Base-by-base conservation (phyloP, 2,113 vertebrate genomes). In the Amia ocellicauda region DNA sequence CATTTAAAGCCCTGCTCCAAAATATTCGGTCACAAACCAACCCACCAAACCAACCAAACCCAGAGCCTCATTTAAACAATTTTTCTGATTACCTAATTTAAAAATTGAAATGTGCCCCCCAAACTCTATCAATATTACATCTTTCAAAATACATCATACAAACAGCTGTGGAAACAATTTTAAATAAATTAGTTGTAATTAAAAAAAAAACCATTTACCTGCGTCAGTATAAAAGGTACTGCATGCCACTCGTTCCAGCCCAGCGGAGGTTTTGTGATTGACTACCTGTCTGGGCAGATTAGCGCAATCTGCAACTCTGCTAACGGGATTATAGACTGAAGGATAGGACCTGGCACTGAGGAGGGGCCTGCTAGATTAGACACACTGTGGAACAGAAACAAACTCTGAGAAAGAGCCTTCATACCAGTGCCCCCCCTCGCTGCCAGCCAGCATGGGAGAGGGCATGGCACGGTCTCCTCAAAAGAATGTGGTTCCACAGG, bases 271-370 rank as follows among this genome's bases (percentile, higher is more conserved):
- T 60, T 57, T 55, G 58, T 29, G 50, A 47, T 50, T 60, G 67
- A 67, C 56, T 53, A 63, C 55, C 14, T 47, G 57, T 72, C 63
- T 77, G 68, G 67, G 29, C 24, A 64, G 75, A 77, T 77, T 77
- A 71, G 41, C 28, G 14, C 42, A 51, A 66, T 24, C 4, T 22
- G n/a, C 31, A 47, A 40, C 45, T 66, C 52, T 23, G 13, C 54
- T 67, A 67, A 71, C 55, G 65, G 58, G 73, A 77, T 72, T 73
- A 76, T 29, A 54, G 41, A 26, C 23, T 64, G 56, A 69, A 71
- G 13, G 31, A 49, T 43, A 52, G 20, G 4, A 7, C n/a, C 9
- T 16, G 16, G 27, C 41, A 16, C 19, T 13, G 9, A 16, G 55
- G 54, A 27, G 42, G 41, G 42, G 20, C 58, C 1, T 22, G 16